Percentiles rank a stretch among this genome's conserved stretches.
These are phyloP conservation scores for Paedocypris micromegethes DNA, from an alignment of 2,797 vertebrate genomes.

Conservation along the genomic window DNA sequence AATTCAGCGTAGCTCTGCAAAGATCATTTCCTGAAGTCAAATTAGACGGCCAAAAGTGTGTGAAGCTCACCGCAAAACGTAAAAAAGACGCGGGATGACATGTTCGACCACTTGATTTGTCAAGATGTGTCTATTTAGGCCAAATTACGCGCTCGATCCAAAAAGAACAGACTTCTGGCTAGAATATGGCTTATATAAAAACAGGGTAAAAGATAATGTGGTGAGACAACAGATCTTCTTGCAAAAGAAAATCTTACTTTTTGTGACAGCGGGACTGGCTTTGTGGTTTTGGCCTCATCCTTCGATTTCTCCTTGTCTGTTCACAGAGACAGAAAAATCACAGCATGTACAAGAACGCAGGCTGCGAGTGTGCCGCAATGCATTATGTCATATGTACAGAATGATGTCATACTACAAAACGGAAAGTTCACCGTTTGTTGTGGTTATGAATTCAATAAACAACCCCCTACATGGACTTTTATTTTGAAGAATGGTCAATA, in stretches of 20 bases:
- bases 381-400: background rate
- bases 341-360: slow-evolving; percentile 1
- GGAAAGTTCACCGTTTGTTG: slow-evolving; percentile 3
- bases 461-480: too few species aligned
- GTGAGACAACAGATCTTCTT: slow-evolving; percentile 52
- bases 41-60: too few species aligned
- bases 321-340: slow-evolving; percentile 44
- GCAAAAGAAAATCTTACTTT: slow-evolving; percentile 52
- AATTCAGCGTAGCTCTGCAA: slow-evolving; percentile 3
- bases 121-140: too few species aligned
- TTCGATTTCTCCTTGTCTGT: slow-evolving; percentile 54
- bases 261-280: slow-evolving; percentile 34
- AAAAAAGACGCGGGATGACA: too few species aligned
- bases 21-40: slow-evolving; percentile 2
- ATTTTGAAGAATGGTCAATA: too few species aligned
- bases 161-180: too few species aligned
- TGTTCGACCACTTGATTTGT: too few species aligned
- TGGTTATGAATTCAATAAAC: background rate
- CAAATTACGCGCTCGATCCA: too few species aligned
- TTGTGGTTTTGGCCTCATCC: slow-evolving; percentile 47
- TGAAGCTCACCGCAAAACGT: too few species aligned
- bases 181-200: background rate
- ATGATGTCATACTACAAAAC: background rate
- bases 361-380: background rate
- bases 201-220: background rate